Conservation (phyloP, 1,140 invertebrate genomes). For the Hyposmocoma kahamanoa region DNA sequence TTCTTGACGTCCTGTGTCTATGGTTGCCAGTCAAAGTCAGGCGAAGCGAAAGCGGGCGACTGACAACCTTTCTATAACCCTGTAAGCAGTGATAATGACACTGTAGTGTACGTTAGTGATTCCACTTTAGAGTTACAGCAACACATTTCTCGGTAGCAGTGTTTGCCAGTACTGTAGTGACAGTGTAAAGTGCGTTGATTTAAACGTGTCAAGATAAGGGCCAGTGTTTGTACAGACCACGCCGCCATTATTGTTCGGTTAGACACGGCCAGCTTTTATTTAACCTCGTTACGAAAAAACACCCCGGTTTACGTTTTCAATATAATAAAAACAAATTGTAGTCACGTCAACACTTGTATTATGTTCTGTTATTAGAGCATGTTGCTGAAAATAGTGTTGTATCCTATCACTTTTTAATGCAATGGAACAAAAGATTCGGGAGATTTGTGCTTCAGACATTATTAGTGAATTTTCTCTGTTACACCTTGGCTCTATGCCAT, state of each 20-base stretch:
- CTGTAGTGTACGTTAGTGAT: constrained; percentile 21
- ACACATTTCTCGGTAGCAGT: constrained; percentile 46
- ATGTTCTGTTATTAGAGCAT: too few species aligned
- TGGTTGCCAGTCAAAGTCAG: not conserved
- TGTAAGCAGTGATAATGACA: constrained; percentile 2
- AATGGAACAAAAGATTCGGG: too few species aligned
- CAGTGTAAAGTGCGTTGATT: constrained; percentile 33
- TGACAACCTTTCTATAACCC: not conserved
- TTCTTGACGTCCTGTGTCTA: not conserved
- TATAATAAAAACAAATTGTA: too few species aligned
- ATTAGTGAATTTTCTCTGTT: too few species aligned
- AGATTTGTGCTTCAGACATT: too few species aligned
- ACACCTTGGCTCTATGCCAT: too few species aligned
- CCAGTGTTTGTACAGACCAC: constrained; percentile 39
- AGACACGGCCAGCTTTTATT: constrained; percentile 19
- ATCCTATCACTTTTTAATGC: too few species aligned
- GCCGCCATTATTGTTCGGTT: constrained; percentile 34
- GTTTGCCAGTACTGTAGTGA: constrained; percentile 30
- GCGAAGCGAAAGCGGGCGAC: not conserved
- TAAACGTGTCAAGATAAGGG: constrained; percentile 65
- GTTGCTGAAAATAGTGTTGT: too few species aligned
- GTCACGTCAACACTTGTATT: too few species aligned
- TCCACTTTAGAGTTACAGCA: constrained; percentile 42
- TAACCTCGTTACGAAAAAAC: constrained; percentile 14
- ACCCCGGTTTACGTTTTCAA: too few species aligned